Evolutionary conservation across 2,888 invertebrate genomes (phyloP).

Genomic region (Cyclophora punctaria): DNA sequence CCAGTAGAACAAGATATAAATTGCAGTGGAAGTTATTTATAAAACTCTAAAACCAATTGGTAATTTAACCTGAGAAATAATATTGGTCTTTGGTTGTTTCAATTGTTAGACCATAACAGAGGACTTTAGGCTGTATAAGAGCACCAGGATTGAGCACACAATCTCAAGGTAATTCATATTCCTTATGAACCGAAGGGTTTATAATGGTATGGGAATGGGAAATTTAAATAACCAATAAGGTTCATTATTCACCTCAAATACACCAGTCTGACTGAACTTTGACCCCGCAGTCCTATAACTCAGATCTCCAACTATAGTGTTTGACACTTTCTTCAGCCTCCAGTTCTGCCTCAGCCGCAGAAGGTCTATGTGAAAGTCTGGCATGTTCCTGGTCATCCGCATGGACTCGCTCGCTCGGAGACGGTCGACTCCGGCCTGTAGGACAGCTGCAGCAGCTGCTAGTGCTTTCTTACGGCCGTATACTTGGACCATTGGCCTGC

Average conservation of each 20-base stretch:
- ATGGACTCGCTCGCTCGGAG: constrained; percentile 87
- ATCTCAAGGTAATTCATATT: too few relatives aligned
- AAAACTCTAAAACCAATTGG: too few relatives aligned
- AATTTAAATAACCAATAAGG: not conserved
- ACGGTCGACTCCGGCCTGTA: constrained; percentile 90
- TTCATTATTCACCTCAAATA: constrained; percentile 84
- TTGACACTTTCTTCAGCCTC: constrained; percentile 96
- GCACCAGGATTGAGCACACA: too few relatives aligned
- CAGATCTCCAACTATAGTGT: constrained; percentile 95
- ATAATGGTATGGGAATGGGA: too few relatives aligned
- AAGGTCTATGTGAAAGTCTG: constrained; percentile 95
- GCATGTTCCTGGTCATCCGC: constrained; percentile 81
- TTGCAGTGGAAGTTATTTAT: too few relatives aligned
- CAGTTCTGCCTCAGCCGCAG: constrained; percentile 92
- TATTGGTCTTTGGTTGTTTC: too few relatives aligned
- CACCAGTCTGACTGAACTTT: constrained; percentile 93
- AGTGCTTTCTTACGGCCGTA: constrained; percentile 95
- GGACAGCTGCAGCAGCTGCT: constrained; percentile 87
- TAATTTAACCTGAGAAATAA: too few relatives aligned
- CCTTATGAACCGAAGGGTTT: too few relatives aligned
- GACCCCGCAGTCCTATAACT: constrained; percentile 97
- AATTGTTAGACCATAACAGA: too few relatives aligned
- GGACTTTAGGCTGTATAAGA: too few relatives aligned
- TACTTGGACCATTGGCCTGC: constrained; percentile 90
- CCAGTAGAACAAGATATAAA: too few relatives aligned